A percentile compares a stretch with the other conserved stretches of the same genome.
Conservation (phyloP, 2,888 invertebrate species). For the Tiliacea citrago region DNA sequence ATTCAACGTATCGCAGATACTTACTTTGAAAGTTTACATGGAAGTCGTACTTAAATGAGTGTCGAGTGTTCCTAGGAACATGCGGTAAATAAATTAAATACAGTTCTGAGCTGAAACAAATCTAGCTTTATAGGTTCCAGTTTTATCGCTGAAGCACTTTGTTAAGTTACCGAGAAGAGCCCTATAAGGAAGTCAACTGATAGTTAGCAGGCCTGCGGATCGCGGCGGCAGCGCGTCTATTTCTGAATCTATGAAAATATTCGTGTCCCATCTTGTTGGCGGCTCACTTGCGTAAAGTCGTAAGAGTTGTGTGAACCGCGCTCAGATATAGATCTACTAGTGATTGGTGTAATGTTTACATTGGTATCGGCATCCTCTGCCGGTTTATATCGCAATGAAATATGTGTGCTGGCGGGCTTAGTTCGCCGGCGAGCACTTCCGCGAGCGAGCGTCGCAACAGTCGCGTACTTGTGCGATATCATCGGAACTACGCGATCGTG, state of each 20-base stretch:
- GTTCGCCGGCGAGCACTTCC: conserved; percentile 70
- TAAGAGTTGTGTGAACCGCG: conserved; percentile 39
- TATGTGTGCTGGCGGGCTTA: conserved; percentile 62
- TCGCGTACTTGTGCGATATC: conserved; percentile 3
- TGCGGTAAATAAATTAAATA: not conserved
- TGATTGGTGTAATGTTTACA: conserved; percentile 32
- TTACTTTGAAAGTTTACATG: conserved; percentile 1
- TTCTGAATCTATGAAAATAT: conserved; percentile 83
- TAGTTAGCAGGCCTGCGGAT: conserved; percentile 48
- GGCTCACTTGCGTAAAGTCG: conserved; percentile 63
- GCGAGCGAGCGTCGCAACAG: conserved; percentile 62
- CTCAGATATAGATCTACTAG: conserved; percentile 54
- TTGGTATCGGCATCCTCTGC: conserved; percentile 32
- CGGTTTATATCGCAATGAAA: conserved; percentile 66
- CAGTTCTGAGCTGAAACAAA: conserved; percentile 1
- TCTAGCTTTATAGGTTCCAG: conserved; percentile 3
- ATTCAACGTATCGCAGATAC: not conserved
- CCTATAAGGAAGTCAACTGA: conserved; percentile 58
- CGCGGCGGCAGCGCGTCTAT: conserved; percentile 72
- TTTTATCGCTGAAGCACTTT: conserved; percentile 7
- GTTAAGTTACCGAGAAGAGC: conserved; percentile 45
- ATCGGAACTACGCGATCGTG: not conserved
- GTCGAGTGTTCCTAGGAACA: not conserved
- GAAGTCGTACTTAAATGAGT: conserved; percentile 1
- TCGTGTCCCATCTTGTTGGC: conserved; percentile 79